phyloP scores from a whole-genome alignment of 30 jellyfish, hydroid and myxozoan species.

The Hydra vulgaris region DNA sequence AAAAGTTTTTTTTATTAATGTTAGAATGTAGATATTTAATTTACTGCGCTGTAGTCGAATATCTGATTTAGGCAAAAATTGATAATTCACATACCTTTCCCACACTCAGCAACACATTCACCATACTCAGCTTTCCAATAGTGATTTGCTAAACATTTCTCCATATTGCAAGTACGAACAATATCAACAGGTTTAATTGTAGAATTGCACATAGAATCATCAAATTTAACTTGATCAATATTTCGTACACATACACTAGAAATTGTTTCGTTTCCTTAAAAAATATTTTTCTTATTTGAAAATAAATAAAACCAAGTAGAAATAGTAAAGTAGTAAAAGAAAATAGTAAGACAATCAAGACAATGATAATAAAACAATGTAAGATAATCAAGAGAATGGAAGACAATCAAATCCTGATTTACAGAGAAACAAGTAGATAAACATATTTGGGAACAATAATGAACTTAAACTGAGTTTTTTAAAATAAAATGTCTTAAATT shows the following conservation, averaged over 20 bases:
- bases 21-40: no score
- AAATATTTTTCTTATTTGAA: not conserved
- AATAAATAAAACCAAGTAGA: no score
- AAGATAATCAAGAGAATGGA: no score
- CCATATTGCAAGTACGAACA: not conserved
- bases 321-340: no score
- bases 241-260: conserved; percentile 24
- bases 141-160: conserved; percentile 28
- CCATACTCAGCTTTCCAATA: conserved; percentile 54
- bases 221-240: conserved; percentile 13
- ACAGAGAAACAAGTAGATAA: no score
- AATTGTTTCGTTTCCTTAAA: conserved; percentile 34
- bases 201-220: conserved; percentile 33
- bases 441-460: no score
- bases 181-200: conserved; percentile 37
- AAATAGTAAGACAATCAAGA: no score
- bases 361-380: no score
- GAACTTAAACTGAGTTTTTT: no score
- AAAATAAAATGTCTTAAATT: no score
- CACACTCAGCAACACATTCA: conserved; percentile 57
- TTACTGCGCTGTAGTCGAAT: not conserved
- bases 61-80: not conserved
- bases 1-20: no score
- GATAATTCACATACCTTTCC: conserved; percentile 34
- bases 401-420: no score